These are phyloP conservation scores for Maconellicoccus hirsutus DNA, from an alignment of 1,140 invertebrate genomes.

Conservation along the genomic window DNA sequence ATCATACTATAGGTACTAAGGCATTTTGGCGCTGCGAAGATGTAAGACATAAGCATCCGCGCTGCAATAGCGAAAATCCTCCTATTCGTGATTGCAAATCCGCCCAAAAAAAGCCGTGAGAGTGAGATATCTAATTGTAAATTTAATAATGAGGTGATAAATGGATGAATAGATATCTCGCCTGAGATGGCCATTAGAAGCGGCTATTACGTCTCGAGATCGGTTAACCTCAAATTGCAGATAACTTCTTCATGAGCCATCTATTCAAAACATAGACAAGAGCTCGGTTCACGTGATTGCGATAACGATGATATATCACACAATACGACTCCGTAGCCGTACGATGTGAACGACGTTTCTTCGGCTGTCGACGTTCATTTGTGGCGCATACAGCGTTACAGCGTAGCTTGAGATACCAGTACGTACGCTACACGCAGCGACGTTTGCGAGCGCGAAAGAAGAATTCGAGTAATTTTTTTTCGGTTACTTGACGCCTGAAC, in stretches of 20 bases:
- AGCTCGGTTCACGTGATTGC: not conserved
- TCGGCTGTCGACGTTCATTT: not conserved
- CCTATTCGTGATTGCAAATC: too few species aligned
- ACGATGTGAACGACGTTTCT: not conserved
- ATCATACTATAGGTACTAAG: too few species aligned
- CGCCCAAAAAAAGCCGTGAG: too few species aligned
- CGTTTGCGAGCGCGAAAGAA: too few species aligned
- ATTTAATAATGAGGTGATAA: not conserved
- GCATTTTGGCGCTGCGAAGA: too few species aligned
- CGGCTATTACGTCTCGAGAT: slow-evolving; percentile 2
- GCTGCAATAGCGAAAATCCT: too few species aligned
- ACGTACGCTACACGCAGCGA: too few species aligned
- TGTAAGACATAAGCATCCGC: too few species aligned
- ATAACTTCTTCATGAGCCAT: not conserved
- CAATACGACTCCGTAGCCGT: not conserved
- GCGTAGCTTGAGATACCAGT: too few species aligned
- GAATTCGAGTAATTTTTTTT: too few species aligned
- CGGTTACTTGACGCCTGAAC: too few species aligned
- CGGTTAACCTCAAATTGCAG: not conserved
- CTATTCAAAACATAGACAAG: slow-evolving; percentile 9
- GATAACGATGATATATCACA: not conserved
- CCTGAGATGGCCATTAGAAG: not conserved
- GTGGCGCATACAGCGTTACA: too few species aligned
- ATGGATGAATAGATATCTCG: not conserved
- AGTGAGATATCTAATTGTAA: not conserved